These are phyloP conservation scores for Galbula dea DNA, from an alignment of 2,113 vertebrate species.

Conservation along the genomic window DNA sequence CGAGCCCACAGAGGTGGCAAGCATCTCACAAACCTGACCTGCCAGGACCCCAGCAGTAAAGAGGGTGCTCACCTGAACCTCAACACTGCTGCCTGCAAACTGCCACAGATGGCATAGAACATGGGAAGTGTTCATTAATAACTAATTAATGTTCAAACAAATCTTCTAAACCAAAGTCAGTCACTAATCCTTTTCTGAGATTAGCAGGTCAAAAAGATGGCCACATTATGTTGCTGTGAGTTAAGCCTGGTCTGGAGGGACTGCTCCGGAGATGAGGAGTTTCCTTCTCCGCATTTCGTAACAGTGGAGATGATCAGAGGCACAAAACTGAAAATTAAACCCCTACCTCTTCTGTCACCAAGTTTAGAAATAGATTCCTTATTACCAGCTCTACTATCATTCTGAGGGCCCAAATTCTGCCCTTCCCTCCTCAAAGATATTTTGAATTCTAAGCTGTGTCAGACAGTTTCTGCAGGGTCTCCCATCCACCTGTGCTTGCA, in stretches of 20 bases:
- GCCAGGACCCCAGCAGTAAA: rapidly evolving
- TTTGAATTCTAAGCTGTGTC: rapidly evolving
- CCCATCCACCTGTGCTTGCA: neutral
- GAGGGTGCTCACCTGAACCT: neutral
- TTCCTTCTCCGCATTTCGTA: neutral
- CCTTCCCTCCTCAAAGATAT: neutral
- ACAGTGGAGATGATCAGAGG: neutral
- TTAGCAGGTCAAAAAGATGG: neutral
- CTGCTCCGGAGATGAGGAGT: neutral
- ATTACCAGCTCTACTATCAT: neutral
- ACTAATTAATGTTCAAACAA: neutral
- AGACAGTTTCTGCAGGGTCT: neutral
- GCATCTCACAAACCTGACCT: rapidly evolving
- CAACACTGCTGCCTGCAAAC: neutral
- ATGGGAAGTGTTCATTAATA: neutral
- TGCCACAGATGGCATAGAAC: rapidly evolving
- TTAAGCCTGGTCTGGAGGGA: neutral
- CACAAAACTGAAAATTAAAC: neutral
- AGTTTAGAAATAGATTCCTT: neutral
- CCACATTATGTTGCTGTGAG: rapidly evolving
- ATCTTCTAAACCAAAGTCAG: neutral
- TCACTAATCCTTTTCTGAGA: neutral
- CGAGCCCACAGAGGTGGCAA: rapidly evolving
- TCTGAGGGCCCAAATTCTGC: neutral
- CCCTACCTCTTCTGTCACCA: neutral